Conservation (phyloP, 2,888 invertebrate species). For the Syrista parreyssii region DNA sequence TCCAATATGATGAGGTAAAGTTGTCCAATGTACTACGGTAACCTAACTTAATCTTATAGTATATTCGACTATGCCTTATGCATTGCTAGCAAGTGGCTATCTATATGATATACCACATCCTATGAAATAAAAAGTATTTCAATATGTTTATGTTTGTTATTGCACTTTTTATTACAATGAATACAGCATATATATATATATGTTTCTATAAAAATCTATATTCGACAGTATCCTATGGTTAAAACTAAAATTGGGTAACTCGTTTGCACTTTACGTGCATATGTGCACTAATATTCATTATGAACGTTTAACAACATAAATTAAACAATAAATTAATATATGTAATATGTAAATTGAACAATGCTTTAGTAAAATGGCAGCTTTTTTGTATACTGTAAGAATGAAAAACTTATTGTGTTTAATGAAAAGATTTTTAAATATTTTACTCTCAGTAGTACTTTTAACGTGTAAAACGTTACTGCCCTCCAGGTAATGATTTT, state of each 20-base stretch:
- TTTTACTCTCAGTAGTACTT: neutral
- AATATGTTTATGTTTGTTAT: neutral
- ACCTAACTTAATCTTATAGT: neutral
- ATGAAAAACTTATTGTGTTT: neutral
- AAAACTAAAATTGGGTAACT: neutral
- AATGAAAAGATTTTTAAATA: neutral
- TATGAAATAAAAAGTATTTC: constrained; percentile 1
- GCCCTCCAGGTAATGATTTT: neutral
- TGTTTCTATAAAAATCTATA: neutral
- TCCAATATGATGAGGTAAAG: neutral
- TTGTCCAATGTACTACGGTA: neutral
- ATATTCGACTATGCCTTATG: neutral
- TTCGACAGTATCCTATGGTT: neutral
- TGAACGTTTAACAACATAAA: neutral
- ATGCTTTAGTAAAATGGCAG: neutral
- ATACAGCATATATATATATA: neutral
- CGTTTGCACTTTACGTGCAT: neutral
- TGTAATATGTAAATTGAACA: neutral
- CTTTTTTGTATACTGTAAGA: neutral
- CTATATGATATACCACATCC: no score
- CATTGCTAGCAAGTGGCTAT: no score
- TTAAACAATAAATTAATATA: neutral
- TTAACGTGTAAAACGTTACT: neutral
- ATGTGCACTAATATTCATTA: neutral
- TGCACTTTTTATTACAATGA: neutral